Evolutionary conservation across 1,140 invertebrate genomes (phyloP).

Genomic region (Trypoxylus dichotomus): DNA sequence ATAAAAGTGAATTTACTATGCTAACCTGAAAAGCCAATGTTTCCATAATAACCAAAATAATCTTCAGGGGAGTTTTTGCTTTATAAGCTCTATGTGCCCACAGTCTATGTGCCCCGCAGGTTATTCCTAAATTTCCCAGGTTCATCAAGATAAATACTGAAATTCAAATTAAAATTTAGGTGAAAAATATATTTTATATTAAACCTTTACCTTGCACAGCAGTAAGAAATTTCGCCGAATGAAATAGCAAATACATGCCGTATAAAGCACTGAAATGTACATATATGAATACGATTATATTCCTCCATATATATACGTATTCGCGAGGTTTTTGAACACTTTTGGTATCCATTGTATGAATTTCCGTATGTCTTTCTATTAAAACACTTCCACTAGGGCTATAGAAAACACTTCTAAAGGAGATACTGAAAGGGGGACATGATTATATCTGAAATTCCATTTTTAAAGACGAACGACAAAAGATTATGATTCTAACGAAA

Average conservation of each 20-base stretch:
- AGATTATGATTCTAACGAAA: too few relatives aligned
- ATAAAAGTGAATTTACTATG: neutral
- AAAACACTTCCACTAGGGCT: too few relatives aligned
- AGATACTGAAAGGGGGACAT: neutral
- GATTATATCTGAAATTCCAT: neutral
- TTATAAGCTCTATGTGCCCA: conserved; percentile 77
- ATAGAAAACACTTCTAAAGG: neutral
- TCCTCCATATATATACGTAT: conserved; percentile 2
- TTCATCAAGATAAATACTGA: neutral
- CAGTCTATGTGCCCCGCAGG: conserved; percentile 72
- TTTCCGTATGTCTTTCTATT: neutral
- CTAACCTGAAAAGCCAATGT: conserved; percentile 31
- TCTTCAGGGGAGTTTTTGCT: conserved; percentile 64
- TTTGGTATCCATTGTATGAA: neutral
- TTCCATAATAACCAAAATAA: conserved; percentile 59
- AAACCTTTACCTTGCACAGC: neutral
- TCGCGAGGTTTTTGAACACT: neutral
- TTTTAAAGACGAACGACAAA: too few relatives aligned
- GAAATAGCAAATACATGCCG: conserved; percentile 12
- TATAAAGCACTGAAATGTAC: conserved; percentile 16
- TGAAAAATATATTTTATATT: neutral
- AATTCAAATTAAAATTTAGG: neutral
- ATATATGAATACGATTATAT: conserved; percentile 25
- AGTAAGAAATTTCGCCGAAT: conserved; percentile 26
- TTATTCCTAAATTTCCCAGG: conserved; percentile 59